These are phyloP conservation scores for Columba guinea DNA, from an alignment of 2,797 vertebrate species.

Conservation along the genomic window DNA sequence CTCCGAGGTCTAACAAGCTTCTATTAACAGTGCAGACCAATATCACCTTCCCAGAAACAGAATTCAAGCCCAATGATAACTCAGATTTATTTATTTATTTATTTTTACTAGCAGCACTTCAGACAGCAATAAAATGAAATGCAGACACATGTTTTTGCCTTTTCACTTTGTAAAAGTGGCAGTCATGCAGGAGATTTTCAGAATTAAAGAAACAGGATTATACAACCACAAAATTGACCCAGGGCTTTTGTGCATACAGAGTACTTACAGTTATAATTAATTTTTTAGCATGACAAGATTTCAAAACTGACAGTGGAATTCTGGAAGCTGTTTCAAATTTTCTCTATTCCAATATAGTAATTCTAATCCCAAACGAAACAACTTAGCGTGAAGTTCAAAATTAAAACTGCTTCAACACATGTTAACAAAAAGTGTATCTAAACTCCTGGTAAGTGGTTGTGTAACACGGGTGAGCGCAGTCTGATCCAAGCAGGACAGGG, in stretches of 20 bases:
- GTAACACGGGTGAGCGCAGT: too few species aligned
- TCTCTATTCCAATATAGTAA: not conserved
- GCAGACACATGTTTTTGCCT: not conserved
- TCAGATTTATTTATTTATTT: not conserved
- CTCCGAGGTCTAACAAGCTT: not conserved
- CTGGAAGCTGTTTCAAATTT: not conserved
- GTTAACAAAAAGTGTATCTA: not conserved
- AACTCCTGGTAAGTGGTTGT: not conserved
- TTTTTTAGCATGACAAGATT: conserved; percentile 18
- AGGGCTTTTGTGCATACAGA: not conserved
- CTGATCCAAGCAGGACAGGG: not conserved
- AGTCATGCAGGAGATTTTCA: not conserved
- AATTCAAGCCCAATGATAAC: not conserved
- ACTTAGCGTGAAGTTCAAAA: not conserved
- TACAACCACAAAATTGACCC: conserved; percentile 36
- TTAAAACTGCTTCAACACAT: not conserved
- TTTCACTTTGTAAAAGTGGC: not conserved
- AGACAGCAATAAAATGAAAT: conserved; percentile 27
- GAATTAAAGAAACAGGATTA: conserved; percentile 36
- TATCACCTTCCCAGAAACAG: not conserved
- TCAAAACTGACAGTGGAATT: conserved; percentile 1
- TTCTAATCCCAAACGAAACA: not conserved
- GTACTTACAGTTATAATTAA: conserved; percentile 21
- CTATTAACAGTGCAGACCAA: not conserved
- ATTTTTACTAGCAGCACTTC: not conserved